Evolutionary conservation across 2,888 invertebrate species (phyloP), one percentile per base, ranked within the genome.

Genomic region (Onthophagus sagittarius): DNA sequence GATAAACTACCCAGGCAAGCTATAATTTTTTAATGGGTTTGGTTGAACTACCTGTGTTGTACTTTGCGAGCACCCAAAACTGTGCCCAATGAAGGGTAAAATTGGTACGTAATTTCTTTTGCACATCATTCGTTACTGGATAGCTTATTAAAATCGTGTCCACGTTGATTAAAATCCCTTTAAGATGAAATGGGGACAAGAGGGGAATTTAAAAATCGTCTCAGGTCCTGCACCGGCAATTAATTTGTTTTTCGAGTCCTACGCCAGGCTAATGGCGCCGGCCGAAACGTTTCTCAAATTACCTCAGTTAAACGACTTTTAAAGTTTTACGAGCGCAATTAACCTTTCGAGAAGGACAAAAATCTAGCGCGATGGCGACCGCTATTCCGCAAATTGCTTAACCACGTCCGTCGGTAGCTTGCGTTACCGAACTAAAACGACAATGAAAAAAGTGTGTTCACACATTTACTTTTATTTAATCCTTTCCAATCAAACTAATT

Each of bases 1-100:
- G 73, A 73, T 73, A 73, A 73, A 73, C 73, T 71, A 73, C 73
- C 71, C 73, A 71, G 71, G 65, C 62, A 73, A 65, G 39, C 71
- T 73, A 73, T 73, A 71, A 71, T 73, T 73, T 71, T 73, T 73
- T 73, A 73, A 73, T 73, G 73, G 71, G 67, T 73, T 73, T 71
- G 71, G 71, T 71, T 62, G n/a, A 71, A 73, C 73, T 73, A 73
- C 73, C 73, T 73, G 73, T 73, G 73, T 73, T 73, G 71, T 73
- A 63, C 3, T 14, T 64, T 14, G 14, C 9, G 14, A 64, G 2
- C 64, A 63, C 64, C 64, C 2, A 64, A 64, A 64, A 64, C 14
- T 11, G 64, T 14, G 5, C 13, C 64, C 64, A 64, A 64, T 23
- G 14, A 5, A 11, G 39, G 39, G 39, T 53, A 53, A 53, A 53